Evolutionary conservation across 2,888 invertebrate genomes (phyloP), one percentile per base, ranked within the genome.

Genomic region (Nomada ruficornis): DNA sequence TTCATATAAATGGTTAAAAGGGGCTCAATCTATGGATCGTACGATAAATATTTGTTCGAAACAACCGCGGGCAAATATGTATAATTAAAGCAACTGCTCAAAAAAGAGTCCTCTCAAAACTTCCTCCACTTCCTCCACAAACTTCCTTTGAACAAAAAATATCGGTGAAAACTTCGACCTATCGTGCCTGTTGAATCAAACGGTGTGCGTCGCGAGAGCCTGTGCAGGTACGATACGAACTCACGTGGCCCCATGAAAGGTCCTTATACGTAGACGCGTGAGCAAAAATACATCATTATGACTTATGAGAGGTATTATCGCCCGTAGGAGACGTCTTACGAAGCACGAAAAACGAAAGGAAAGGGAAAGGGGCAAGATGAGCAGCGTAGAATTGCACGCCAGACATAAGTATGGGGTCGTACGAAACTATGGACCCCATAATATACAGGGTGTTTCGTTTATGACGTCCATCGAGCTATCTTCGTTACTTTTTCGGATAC

Each of bases 271-370:
- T 55, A 86, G 80, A 86, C 82, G 86, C 84, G 84, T 86, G 88
- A 90, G 89, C 78, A 86, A 88, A 87, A 88, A 90, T 92, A 90
- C 90, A 91, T 92, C 91, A 91, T 88, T 89, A 89, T 91, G 92
- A 92, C 89, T 92, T 92, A 92, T 90, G 92, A 90, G 90, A 89
- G 88, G 90, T 90, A 90, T 91, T 92, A 91, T 89, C 90, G 89
- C 86, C 74, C 59, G 60, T 62, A 68, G 42, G 76, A 82, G 62
- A 86, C 7, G 80, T 63, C 78, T 80, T 63, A 76, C 86, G 60
- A 75, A 72, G 80, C 76, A 59, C 50, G 76, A 52, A 75, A 42
- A 42, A 72, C 67, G 79, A 83, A 80, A 79, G 20, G 75, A 73
- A 57, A 77, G 78, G 62, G 68, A 44, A 59, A 44, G 52, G 63